Evolutionary conservation across 2,113 vertebrate genomes (phyloP), one percentile per base, ranked within the genome.

Genomic region (Acrocephalus arundinaceus): DNA sequence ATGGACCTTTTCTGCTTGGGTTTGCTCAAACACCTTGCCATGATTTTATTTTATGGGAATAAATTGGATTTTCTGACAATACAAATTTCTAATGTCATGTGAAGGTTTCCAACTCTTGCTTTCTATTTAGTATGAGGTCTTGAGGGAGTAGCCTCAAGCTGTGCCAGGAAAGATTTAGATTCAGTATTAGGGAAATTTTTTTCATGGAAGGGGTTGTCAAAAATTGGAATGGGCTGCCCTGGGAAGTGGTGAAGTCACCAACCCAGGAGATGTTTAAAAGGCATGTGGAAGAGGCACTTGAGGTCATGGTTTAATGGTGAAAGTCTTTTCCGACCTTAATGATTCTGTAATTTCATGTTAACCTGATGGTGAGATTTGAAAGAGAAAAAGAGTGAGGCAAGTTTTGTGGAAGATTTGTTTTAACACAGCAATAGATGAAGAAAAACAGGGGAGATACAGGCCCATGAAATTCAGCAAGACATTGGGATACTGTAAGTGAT

Each of bases 351-450:
- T 49, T 77, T 41, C 4, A 3, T 22, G 15, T 48, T 43, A 48
- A 70, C 3, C 18, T 71, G 13, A 5, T 54, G 11, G 13, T 63
- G 25, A 28, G 31, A 21, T 59, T 43, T 33, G 9, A 52, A 20
- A 59, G 72, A 35, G 35, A n/a, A 24, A 7, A 46, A 7, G 13
- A 54, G 5, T 9, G 13, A 66, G 15, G 15, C 5, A 55, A 39
- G 18, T 31, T 52, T 65, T 63, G 35, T 41, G 39, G 37, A 35
- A 82, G 52, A 31, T 23, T 45, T 57, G 3, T 39, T 51, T 45
- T 58, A 2, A 49, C 14, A 15, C 7, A 74, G 3, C 1, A 2
- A 43, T 0, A 71, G 21, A 13, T n/a, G 31, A 24, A 73, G 35
- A 57, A 85, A 79, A 82, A 1, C 13, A 23, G 24, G 5, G 33